Evolutionary conservation across 2,888 invertebrate genomes (phyloP).

Genomic region (Geotrupes spiniger): DNA sequence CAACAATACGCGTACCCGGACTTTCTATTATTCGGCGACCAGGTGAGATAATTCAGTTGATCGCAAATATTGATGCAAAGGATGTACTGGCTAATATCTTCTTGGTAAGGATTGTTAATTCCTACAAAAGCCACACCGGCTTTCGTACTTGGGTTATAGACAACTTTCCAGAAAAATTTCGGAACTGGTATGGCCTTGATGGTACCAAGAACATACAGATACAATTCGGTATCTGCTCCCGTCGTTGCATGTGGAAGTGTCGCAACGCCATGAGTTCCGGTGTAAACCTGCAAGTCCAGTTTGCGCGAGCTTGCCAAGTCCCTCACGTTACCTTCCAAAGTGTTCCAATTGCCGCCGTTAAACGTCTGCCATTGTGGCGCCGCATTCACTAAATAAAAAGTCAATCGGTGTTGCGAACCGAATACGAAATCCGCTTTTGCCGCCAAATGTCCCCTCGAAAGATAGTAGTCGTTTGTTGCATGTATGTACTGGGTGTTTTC

Average conservation of each 20-base stretch:
- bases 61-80: conserved; percentile 52
- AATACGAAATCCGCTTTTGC: conserved; percentile 63
- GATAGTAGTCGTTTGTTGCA: conserved; percentile 40
- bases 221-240: conserved; percentile 32
- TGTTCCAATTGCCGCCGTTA: conserved; percentile 59
- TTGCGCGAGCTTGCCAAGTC: conserved; percentile 45
- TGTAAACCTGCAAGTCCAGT: conserved; percentile 53
- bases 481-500: conserved; percentile 51
- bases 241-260: conserved; percentile 53
- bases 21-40: conserved; percentile 53
- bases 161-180: conserved; percentile 58
- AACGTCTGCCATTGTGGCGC: conserved; percentile 68
- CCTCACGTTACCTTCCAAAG: conserved; percentile 52
- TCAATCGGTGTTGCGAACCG: conserved; percentile 57
- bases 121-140: conserved; percentile 60
- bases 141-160: conserved; percentile 53
- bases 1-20: conserved; percentile 64
- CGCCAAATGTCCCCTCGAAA: conserved; percentile 55
- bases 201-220: conserved; percentile 36
- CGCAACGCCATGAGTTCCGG: conserved; percentile 59
- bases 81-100: conserved; percentile 27
- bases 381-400: conserved; percentile 64
- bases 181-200: conserved; percentile 52
- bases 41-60: conserved; percentile 60
- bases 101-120: conserved; percentile 59